Percentiles rank a stretch among this genome's conserved stretches.
Evolutionary conservation across 2,113 vertebrate species (phyloP).

Genomic region (Anhinga anhinga): DNA sequence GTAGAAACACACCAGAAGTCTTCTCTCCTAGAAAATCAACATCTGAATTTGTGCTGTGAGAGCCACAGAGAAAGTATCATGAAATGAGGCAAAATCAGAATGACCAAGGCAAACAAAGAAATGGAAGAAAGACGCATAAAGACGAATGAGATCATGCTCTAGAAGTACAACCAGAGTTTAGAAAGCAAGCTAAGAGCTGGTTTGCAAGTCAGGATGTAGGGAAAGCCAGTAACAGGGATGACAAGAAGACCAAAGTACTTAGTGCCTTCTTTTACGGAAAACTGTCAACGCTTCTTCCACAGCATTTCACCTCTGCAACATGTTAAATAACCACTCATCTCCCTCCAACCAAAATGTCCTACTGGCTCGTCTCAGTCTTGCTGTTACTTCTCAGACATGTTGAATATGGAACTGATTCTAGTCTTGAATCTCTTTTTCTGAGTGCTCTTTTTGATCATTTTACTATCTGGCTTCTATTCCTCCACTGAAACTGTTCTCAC

Average conservation of each 20-base stretch:
- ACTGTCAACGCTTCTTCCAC: background rate
- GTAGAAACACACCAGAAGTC: background rate
- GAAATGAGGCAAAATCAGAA: background rate
- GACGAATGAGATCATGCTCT: background rate
- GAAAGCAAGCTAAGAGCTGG: background rate
- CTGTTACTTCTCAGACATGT: background rate
- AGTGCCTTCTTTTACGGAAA: background rate
- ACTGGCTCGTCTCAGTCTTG: background rate
- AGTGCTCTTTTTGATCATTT: slow-evolving; percentile 24
- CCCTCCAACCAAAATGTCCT: background rate
- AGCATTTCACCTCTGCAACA: background rate
- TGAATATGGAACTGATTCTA: background rate
- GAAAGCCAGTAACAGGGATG: background rate
- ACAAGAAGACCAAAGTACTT: background rate
- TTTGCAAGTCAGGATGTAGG: background rate
- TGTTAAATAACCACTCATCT: background rate
- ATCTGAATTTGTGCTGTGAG: background rate
- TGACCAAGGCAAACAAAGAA: background rate
- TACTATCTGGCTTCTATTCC: background rate
- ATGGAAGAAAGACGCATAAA: background rate
- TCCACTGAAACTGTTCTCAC: background rate
- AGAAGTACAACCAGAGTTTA: background rate
- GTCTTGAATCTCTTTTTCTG: background rate
- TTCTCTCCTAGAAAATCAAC: background rate
- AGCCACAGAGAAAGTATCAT: background rate